A percentile compares a stretch with the other conserved stretches of the same genome.
phyloP scores from a whole-genome alignment of 2,113 vertebrate genomes.

The Monarcha castaneiventris region DNA sequence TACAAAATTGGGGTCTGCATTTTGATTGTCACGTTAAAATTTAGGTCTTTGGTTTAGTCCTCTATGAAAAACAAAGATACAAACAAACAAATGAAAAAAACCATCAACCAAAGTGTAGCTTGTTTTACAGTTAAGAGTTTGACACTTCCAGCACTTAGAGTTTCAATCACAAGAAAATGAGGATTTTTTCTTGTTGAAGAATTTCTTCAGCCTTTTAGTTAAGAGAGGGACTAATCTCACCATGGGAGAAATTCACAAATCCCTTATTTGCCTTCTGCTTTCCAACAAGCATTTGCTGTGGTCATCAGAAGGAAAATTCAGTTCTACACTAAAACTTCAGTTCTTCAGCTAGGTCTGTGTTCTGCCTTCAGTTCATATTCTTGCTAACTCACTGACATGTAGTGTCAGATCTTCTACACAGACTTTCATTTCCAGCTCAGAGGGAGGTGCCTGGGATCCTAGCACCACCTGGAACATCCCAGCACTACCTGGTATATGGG shows the following conservation, averaged over 20 bases:
- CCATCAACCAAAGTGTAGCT: not conserved
- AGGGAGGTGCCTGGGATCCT: not conserved
- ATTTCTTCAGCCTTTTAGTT: not conserved
- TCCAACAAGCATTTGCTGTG: not conserved
- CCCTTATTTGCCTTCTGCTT: not conserved
- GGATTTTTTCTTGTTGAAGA: not conserved
- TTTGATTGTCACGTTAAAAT: not conserved
- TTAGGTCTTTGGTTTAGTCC: not conserved
- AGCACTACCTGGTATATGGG: not conserved
- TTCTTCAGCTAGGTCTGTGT: not conserved
- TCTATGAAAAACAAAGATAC: not conserved
- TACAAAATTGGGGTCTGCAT: not conserved
- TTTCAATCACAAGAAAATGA: not conserved
- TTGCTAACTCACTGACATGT: not conserved
- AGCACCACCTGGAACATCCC: not conserved
- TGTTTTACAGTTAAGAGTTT: not conserved
- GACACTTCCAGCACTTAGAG: not conserved
- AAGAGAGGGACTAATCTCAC: not conserved
- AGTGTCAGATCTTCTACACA: not conserved
- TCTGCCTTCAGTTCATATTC: not conserved
- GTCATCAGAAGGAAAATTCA: not conserved
- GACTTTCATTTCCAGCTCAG: not conserved
- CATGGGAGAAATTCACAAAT: not conserved
- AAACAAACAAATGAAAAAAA: not conserved
- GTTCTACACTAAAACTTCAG: not conserved